Conservation (phyloP, 1,140 invertebrate species). For the Achatina immaculata region DNA sequence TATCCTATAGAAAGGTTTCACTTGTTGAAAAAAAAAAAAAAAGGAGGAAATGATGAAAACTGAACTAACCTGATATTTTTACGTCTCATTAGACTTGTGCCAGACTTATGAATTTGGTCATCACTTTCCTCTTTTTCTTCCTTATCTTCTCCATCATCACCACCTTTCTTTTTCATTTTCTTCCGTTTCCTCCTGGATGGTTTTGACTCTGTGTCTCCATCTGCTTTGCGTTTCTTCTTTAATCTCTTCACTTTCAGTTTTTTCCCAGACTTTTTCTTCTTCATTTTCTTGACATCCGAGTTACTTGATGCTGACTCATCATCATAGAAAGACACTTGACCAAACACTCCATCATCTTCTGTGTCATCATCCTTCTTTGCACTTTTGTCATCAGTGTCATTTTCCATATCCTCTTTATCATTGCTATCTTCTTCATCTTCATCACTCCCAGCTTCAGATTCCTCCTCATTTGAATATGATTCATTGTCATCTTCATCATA, state of each 20-base stretch:
- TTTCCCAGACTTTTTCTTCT: conserved; percentile 30
- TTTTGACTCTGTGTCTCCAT: conserved; percentile 26
- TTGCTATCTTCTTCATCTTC: conserved; percentile 40
- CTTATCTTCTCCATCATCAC: conserved; percentile 40
- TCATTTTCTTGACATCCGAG: conserved; percentile 39
- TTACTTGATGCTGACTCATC: conserved; percentile 39
- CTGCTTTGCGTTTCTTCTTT: conserved; percentile 48
- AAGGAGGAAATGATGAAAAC: no score
- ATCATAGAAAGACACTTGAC: conserved; percentile 37
- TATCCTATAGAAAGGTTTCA: no score
- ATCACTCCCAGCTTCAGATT: conserved; percentile 48
- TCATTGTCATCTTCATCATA: conserved; percentile 45
- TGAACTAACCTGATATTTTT: conserved; percentile 63
- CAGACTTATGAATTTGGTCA: conserved; percentile 37
- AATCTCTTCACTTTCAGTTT: conserved; percentile 37
- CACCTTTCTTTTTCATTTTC: conserved; percentile 28
- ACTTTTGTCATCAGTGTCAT: conserved; percentile 33
- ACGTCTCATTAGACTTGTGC: conserved; percentile 44
- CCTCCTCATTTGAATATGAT: conserved; percentile 53
- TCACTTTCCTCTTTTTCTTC: conserved; percentile 36
- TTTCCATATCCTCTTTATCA: conserved; percentile 34
- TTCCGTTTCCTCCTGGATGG: conserved; percentile 33
- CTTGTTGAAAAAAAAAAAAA: no score
- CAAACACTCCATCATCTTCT: conserved; percentile 47
- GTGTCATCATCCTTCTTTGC: conserved; percentile 39